Conservation (phyloP, 2,888 invertebrate species). For the Thereva unica region DNA sequence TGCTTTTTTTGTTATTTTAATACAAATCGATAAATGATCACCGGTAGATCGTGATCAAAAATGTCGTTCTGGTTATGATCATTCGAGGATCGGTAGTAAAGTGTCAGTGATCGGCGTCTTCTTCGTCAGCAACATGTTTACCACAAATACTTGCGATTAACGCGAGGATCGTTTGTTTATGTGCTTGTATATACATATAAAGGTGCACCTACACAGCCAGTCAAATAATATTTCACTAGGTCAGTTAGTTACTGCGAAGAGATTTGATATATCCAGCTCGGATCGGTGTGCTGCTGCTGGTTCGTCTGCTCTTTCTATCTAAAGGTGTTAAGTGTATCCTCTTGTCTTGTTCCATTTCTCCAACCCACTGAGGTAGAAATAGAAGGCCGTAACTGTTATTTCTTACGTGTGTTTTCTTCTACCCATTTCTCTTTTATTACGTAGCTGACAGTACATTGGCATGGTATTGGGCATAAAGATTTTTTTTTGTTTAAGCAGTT, state of each 20-base stretch:
- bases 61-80: too few species aligned
- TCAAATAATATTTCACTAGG: conserved; percentile 14
- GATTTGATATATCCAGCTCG: too few species aligned
- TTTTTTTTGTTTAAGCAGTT: not conserved
- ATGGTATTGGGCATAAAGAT: not conserved
- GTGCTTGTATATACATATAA: too few species aligned
- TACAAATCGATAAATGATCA: too few species aligned
- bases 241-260: conserved; percentile 8
- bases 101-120: not conserved
- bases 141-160: conserved; percentile 31
- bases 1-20: too few species aligned
- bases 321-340: conserved; percentile 15
- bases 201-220: not conserved
- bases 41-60: too few species aligned
- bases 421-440: conserved; percentile 37
- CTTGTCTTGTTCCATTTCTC: conserved; percentile 41
- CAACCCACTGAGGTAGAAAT: conserved; percentile 29
- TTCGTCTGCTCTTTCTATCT: not conserved
- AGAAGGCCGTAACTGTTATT: conserved; percentile 38
- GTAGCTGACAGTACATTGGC: conserved; percentile 12
- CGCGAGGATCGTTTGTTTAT: too few species aligned
- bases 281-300: too few species aligned
- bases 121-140: conserved; percentile 38
- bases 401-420: conserved; percentile 20
- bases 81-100: too few species aligned